Percentiles rank a stretch among this genome's conserved stretches.
Conservation (phyloP, 1,140 invertebrate genomes). For the Oryctes rhinoceros region DNA sequence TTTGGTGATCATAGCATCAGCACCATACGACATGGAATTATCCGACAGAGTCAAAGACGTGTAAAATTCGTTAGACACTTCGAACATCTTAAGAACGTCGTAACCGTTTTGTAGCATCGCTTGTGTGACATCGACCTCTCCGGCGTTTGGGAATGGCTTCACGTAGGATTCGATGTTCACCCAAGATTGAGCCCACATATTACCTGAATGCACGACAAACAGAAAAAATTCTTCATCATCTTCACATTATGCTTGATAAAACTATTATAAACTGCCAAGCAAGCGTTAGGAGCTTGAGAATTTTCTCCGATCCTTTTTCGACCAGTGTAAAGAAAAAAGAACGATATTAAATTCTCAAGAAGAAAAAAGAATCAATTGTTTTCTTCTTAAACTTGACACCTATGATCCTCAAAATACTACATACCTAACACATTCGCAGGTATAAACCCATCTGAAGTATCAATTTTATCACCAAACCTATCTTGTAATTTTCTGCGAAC, state of each 20-base stretch:
- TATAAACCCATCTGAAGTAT: conserved; percentile 57
- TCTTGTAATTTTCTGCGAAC: conserved; percentile 66
- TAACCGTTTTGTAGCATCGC: conserved; percentile 71
- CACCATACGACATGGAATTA: conserved; percentile 56
- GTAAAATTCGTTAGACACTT: conserved; percentile 65
- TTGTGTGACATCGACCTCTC: conserved; percentile 74
- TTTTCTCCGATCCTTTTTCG: too few species aligned
- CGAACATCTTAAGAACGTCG: conserved; percentile 60
- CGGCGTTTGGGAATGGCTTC: conserved; percentile 77
- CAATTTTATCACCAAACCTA: conserved; percentile 61
- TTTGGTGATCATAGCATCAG: conserved; percentile 65
- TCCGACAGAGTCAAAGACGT: conserved; percentile 61
- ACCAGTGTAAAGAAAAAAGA: too few species aligned
- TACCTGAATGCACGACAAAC: conserved; percentile 68
- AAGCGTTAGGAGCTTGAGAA: too few species aligned
- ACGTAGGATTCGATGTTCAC: conserved; percentile 75
- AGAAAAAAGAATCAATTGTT: too few species aligned
- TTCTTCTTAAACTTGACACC: too few species aligned
- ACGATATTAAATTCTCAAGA: too few species aligned
- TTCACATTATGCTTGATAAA: too few species aligned
- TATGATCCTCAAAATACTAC: background rate
- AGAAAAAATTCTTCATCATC: background rate
- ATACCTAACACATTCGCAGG: conserved; percentile 60
- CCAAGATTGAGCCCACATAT: conserved; percentile 94
- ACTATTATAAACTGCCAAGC: background rate